Conservation (phyloP, 2,888 invertebrate species). For the Cephus spinipes region DNA sequence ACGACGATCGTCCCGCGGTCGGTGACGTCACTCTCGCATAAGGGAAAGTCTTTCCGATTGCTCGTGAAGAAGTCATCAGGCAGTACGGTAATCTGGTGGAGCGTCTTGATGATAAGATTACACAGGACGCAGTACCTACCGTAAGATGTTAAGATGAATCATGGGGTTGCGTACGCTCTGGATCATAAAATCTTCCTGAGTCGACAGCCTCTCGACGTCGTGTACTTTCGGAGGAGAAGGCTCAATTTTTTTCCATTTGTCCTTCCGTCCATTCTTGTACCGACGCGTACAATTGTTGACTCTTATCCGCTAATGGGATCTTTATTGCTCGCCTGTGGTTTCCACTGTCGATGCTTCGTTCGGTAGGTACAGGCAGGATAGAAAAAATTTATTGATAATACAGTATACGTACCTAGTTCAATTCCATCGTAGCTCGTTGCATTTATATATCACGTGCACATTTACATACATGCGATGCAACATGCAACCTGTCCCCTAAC, state of each 20-base stretch:
- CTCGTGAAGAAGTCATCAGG: neutral
- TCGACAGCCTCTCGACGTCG: neutral
- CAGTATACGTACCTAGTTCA: neutral
- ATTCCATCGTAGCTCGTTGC: neutral
- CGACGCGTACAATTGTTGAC: neutral
- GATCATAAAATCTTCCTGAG: neutral
- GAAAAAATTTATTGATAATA: neutral
- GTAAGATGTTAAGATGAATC: neutral
- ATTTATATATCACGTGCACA: neutral
- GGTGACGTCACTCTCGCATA: neutral
- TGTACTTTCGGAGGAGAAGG: neutral
- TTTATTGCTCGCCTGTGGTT: neutral
- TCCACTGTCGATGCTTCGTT: neutral
- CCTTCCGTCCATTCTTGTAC: neutral
- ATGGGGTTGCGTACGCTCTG: neutral
- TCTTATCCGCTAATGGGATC: neutral
- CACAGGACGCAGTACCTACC: neutral
- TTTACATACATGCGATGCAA: neutral
- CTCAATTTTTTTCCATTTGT: neutral
- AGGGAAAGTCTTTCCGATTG: neutral
- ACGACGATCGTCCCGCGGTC: neutral
- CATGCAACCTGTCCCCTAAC: neutral
- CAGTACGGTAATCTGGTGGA: neutral
- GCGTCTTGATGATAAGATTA: neutral
- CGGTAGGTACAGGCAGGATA: neutral